Conservation (phyloP, 1,140 invertebrate genomes). For the Achroia grisella region DNA sequence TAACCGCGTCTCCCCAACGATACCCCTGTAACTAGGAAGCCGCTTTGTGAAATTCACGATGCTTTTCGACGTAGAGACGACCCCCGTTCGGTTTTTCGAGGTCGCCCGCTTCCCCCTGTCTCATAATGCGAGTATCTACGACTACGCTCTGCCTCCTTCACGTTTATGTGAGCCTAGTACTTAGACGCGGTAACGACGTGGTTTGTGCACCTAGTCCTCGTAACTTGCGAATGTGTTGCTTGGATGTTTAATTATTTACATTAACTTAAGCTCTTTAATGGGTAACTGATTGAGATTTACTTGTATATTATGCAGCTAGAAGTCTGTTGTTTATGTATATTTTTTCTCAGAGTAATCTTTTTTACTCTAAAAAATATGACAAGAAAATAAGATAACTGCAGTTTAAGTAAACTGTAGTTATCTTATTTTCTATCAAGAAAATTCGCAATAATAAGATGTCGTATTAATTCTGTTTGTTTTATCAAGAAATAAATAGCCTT, state of each 20-base stretch:
- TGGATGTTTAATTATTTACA: constrained; percentile 16
- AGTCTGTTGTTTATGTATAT: too few relatives aligned
- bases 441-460: too few relatives aligned
- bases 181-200: constrained; percentile 22
- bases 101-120: constrained; percentile 36
- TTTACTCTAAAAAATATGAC: too few relatives aligned
- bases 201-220: constrained; percentile 31
- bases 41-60: constrained; percentile 62
- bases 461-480: too few relatives aligned
- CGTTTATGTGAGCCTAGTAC: constrained; percentile 30
- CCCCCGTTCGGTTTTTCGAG: constrained; percentile 59
- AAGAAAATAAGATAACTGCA: too few relatives aligned
- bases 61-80: constrained; percentile 38
- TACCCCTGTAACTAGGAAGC: constrained; percentile 53
- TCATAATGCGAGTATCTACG: constrained; percentile 36
- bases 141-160: constrained; percentile 18
- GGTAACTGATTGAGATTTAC: too few relatives aligned
- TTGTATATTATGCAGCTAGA: too few relatives aligned
- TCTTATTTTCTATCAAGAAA: too few relatives aligned
- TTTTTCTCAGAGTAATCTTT: too few relatives aligned
- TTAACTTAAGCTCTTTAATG: background rate
- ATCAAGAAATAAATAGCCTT: too few relatives aligned
- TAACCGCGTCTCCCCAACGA: constrained; percentile 42
- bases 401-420: too few relatives aligned
- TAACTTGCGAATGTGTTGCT: constrained; percentile 13